Conservation (phyloP, 2,888 invertebrate genomes). For the Caenorhabditis sinica region DNA sequence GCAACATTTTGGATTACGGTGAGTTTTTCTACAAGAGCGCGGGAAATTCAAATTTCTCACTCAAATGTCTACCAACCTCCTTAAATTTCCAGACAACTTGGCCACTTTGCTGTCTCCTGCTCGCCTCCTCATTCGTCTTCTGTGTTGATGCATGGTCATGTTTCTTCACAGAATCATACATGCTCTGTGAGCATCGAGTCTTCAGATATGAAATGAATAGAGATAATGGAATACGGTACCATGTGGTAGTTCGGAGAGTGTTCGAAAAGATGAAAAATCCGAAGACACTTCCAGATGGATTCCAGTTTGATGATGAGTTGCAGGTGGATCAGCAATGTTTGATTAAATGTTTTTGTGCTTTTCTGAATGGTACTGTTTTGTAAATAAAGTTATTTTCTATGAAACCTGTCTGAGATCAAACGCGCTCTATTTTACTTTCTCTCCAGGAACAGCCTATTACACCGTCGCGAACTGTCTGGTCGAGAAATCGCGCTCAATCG, state of each 20-base stretch:
- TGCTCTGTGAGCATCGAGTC: neutral
- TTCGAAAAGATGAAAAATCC: no score
- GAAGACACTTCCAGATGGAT: neutral
- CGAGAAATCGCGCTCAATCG: no score
- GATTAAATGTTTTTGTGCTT: no score
- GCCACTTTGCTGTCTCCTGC: neutral
- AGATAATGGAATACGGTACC: neutral
- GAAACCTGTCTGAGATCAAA: no score
- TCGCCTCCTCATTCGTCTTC: neutral
- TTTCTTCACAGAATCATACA: no score
- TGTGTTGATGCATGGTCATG: no score
- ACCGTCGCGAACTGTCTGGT: no score
- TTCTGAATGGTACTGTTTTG: no score
- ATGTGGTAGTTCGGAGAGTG: neutral
- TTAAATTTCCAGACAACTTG: neutral
- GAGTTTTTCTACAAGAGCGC: no score
- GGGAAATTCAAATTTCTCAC: neutral
- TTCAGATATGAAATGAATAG: neutral
- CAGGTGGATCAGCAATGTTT: neutral
- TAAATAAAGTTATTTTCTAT: no score
- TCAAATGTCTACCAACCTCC: neutral
- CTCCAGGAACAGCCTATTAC: no score
- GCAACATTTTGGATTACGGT: slow-evolving; percentile 3
- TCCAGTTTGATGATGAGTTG: neutral
- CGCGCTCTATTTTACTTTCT: no score